A percentile compares a stretch with the other conserved stretches of the same genome.
Conservation (phyloP, 2,888 invertebrate genomes). For the Rhagium mordax region DNA sequence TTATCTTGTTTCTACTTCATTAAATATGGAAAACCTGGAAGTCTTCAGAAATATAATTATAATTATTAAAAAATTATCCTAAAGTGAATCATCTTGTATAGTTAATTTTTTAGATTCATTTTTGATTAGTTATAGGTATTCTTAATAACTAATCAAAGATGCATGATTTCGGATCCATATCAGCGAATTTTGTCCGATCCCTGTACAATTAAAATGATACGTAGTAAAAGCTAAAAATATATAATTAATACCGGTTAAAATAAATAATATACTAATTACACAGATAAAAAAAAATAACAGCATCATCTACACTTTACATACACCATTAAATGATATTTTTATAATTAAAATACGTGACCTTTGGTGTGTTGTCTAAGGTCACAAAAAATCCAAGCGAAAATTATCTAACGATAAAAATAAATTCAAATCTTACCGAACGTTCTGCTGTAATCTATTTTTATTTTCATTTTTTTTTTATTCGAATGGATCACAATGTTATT, state of each 20-base stretch:
- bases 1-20: no score
- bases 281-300: conserved; percentile 16
- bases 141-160: no score
- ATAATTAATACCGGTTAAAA: conserved; percentile 25
- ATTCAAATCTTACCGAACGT: neutral
- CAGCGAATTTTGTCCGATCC: no score
- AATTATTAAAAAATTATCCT: no score
- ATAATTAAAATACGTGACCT: conserved; percentile 41
- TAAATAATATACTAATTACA: conserved; percentile 23
- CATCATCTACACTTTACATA: conserved; percentile 12
- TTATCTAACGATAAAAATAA: conserved; percentile 32
- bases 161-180: no score
- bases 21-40: no score
- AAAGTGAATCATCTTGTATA: no score
- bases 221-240: conserved; percentile 26
- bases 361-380: conserved; percentile 46
- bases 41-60: no score
- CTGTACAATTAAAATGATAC: conserved; percentile 3
- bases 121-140: no score
- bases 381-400: conserved; percentile 38
- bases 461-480: conserved; percentile 42
- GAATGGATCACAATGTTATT: conserved; percentile 35
- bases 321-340: conserved; percentile 23
- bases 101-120: no score
- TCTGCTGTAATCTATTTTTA: conserved; percentile 7